phyloP scores from a whole-genome alignment of 1,140 invertebrate genomes.

The Drosophila saltans region DNA sequence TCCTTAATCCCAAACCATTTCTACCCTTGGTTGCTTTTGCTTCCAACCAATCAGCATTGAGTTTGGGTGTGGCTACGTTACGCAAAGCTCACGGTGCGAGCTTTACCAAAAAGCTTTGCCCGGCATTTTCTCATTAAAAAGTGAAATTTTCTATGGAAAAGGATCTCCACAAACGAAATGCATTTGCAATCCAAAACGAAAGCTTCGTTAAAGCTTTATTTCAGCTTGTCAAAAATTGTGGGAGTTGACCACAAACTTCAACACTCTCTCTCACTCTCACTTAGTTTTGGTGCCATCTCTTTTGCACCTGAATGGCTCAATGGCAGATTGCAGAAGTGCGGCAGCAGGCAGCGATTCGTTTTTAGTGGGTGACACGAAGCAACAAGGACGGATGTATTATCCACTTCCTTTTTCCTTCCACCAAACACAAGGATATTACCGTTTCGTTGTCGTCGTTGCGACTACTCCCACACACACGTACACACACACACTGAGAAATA shows the following conservation, averaged over 20 bases:
- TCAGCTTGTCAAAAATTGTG: conserved; percentile 29
- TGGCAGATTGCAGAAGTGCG: conserved; percentile 60
- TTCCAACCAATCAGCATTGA: conserved; percentile 71
- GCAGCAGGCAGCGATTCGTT: conserved; percentile 62
- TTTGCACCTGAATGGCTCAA: conserved; percentile 36
- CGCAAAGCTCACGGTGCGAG: conserved; percentile 9
- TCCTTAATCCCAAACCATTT: conserved; percentile 74
- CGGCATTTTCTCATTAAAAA: not conserved
- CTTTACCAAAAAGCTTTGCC: not conserved
- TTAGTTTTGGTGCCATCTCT: conserved; percentile 26
- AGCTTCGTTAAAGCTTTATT: not conserved
- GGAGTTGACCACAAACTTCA: conserved; percentile 41
- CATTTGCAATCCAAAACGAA: not conserved
- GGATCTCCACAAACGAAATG: not conserved
- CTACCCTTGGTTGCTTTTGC: conserved; percentile 58
- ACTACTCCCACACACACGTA: conserved; percentile 33
- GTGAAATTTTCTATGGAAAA: not conserved
- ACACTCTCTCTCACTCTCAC: conserved; percentile 2
- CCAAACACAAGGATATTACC: conserved; percentile 84
- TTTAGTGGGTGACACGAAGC: conserved; percentile 83
- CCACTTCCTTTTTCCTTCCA: conserved; percentile 84
- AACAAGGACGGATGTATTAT: conserved; percentile 84
- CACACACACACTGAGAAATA: not conserved
- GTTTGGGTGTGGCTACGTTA: conserved; percentile 76
- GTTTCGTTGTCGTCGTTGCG: conserved; percentile 79